Evolutionary conservation across 2,888 invertebrate species (phyloP).

Genomic region (Actias luna): DNA sequence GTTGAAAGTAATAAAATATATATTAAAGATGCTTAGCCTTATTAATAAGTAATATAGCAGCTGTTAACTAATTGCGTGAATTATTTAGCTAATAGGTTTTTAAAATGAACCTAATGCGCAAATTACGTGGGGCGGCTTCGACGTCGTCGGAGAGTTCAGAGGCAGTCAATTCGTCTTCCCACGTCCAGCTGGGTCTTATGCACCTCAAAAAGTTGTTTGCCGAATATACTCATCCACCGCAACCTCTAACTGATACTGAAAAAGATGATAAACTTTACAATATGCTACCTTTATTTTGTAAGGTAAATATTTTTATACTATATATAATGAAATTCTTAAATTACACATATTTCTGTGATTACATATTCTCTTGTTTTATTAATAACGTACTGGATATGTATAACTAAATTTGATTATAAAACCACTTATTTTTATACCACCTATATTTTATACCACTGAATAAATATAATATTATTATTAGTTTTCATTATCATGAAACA

Average conservation of each 20-base stretch:
- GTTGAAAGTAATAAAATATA: background rate
- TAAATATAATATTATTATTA: too few relatives aligned
- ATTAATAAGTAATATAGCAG: conserved; percentile 5
- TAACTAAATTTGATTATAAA: background rate
- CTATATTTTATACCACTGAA: too few relatives aligned
- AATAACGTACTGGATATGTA: too few relatives aligned
- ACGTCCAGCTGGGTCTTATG: conserved; percentile 95
- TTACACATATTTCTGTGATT: background rate
- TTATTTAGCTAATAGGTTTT: background rate
- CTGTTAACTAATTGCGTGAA: conserved; percentile 4
- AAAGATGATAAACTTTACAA: conserved; percentile 97
- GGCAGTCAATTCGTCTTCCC: conserved; percentile 85
- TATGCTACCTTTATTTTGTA: conserved; percentile 98
- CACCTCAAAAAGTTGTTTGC: conserved; percentile 97
- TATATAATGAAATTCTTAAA: background rate
- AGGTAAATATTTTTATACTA: conserved; percentile 81
- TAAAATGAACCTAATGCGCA: conserved; percentile 95
- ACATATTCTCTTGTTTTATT: background rate
- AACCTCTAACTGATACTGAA: conserved; percentile 89
- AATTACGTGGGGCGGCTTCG: conserved; percentile 85
- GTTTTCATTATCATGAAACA: too few relatives aligned
- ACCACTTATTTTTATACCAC: too few relatives aligned
- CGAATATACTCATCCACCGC: conserved; percentile 95
- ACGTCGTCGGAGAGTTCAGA: conserved; percentile 80
- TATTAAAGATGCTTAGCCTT: conserved; percentile 4